Percentiles rank a stretch among this genome's conserved stretches.
Conservation (phyloP, 2,797 vertebrate species). For the Dicrostonyx torquatus region DNA sequence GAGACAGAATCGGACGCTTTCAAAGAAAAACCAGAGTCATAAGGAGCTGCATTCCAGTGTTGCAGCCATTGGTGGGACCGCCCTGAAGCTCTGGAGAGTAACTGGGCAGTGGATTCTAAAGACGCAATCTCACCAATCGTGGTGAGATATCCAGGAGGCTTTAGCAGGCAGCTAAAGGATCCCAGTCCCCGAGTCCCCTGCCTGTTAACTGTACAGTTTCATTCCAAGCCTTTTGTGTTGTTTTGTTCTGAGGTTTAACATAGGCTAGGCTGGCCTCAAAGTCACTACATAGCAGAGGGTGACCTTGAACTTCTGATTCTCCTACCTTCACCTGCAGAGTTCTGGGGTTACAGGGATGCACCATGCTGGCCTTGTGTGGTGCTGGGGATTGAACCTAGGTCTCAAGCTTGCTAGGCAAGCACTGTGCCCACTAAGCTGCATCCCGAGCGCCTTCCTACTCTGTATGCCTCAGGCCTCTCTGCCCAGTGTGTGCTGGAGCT, state of each 20-base stretch:
- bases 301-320: not conserved
- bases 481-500: not conserved
- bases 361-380: not conserved
- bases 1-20: not conserved
- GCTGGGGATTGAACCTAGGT: not conserved
- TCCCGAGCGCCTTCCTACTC: not conserved
- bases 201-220: not conserved
- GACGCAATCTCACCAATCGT: not conserved
- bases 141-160: not conserved
- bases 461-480: not conserved
- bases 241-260: not conserved
- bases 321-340: not conserved
- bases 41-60: not conserved
- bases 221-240: not conserved
- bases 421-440: not conserved
- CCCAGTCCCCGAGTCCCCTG: not conserved
- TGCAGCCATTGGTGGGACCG: not conserved
- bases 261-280: not conserved
- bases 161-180: not conserved
- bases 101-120: not conserved
- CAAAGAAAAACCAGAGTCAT: not conserved
- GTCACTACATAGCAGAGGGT: not conserved
- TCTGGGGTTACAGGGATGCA: not conserved
- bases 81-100: not conserved
- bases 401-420: not conserved